Conservation (phyloP, 2,113 vertebrate species). For the Pagrus major region DNA sequence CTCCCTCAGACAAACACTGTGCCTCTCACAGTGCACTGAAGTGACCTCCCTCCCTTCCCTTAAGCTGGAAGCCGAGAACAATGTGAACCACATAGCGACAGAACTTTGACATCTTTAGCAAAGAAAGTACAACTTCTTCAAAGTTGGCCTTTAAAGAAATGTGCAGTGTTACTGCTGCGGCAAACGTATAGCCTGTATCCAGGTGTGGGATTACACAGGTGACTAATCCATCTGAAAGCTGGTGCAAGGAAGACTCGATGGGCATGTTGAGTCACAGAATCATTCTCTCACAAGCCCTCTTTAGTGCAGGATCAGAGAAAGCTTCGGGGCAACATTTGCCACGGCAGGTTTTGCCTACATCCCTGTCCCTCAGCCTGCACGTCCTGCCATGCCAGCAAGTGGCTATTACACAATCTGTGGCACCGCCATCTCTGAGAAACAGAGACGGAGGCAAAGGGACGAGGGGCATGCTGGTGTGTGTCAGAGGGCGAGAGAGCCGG, state of each 20-base stretch:
- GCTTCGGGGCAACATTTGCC: slow-evolving; percentile 49
- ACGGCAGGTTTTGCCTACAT: slow-evolving; percentile 30
- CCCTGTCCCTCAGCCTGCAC: background rate
- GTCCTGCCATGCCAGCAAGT: slow-evolving; percentile 48
- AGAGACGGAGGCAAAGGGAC: slow-evolving; percentile 15
- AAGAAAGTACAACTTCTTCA: slow-evolving; percentile 58
- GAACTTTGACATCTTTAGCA: slow-evolving; percentile 28
- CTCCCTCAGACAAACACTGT: slow-evolving; percentile 56
- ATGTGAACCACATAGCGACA: slow-evolving; percentile 42
- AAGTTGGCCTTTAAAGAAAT: slow-evolving; percentile 28
- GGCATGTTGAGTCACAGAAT: slow-evolving; percentile 38
- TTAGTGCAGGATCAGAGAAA: slow-evolving; percentile 51
- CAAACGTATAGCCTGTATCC: background rate
- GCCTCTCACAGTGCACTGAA: slow-evolving; percentile 39
- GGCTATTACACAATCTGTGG: slow-evolving; percentile 60
- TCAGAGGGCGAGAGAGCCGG: slow-evolving; percentile 19
- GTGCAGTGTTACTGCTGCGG: background rate
- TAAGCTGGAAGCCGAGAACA: slow-evolving; percentile 40
- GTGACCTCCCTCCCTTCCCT: slow-evolving; percentile 46
- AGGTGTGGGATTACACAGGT: slow-evolving; percentile 27
- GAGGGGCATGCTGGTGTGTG: slow-evolving; percentile 30
- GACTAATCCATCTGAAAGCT: slow-evolving; percentile 35
- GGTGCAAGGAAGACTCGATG: background rate
- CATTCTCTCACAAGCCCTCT: slow-evolving; percentile 37
- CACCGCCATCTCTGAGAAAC: slow-evolving; percentile 36